Percentiles rank a stretch among this genome's conserved stretches.
Evolutionary conservation across 2,888 invertebrate species (phyloP).

Genomic region (Mylabris sibirica): DNA sequence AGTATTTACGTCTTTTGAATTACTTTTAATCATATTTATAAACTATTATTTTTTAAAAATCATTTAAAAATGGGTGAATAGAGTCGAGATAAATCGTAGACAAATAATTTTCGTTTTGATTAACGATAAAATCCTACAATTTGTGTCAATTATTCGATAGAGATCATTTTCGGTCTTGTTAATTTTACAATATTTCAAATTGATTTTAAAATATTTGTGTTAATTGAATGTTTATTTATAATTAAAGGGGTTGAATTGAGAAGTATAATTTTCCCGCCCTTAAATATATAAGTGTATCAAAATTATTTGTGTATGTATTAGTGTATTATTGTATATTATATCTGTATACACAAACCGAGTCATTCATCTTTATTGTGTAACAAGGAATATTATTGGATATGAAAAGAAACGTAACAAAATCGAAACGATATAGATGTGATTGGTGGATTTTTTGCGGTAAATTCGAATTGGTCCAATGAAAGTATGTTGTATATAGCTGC

Average conservation of each 20-base stretch:
- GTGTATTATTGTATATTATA: conserved; percentile 9
- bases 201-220: too few species aligned
- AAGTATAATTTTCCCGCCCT: conserved; percentile 26
- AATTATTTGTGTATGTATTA: not conserved
- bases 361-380: conserved; percentile 54
- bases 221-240: too few species aligned
- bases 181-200: too few species aligned
- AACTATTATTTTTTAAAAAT: too few species aligned
- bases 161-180: too few species aligned
- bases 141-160: too few species aligned
- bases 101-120: not conserved
- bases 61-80: too few species aligned
- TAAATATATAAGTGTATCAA: not conserved
- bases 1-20: too few species aligned
- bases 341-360: conserved; percentile 34
- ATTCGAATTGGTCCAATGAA: conserved; percentile 68
- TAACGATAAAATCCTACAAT: not conserved
- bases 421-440: conserved; percentile 61
- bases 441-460: conserved; percentile 68
- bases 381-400: conserved; percentile 58
- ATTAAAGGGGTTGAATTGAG: not conserved
- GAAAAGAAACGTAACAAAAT: conserved; percentile 66
- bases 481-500: conserved; percentile 45
- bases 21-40: too few species aligned
- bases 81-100: too few species aligned